A percentile compares a stretch with the other conserved stretches of the same genome.
These are phyloP conservation scores for Ceratina australensis DNA, from an alignment of 1,140 invertebrate species.

Conservation along the genomic window DNA sequence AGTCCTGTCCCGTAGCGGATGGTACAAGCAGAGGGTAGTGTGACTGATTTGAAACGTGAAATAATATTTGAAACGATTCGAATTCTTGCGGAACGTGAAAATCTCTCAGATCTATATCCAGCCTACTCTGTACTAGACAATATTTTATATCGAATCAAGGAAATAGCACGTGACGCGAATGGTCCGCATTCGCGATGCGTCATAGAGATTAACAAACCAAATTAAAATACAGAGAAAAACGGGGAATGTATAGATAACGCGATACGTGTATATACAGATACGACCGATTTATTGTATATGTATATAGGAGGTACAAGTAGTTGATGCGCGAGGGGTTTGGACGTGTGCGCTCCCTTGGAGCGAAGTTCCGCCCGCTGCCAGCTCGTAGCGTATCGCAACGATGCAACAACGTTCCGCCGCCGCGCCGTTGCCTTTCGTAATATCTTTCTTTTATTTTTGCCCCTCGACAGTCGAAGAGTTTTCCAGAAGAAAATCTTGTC, in stretches of 20 bases:
- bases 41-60: too few species aligned
- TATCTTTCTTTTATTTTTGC: too few species aligned
- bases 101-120: background rate
- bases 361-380: slow-evolving; percentile 73
- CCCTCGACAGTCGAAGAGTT: slow-evolving; percentile 15
- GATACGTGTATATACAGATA: too few species aligned
- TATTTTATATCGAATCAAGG: background rate
- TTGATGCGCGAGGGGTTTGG: slow-evolving; percentile 65
- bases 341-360: slow-evolving; percentile 75
- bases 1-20: too few species aligned
- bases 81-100: too few species aligned
- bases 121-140: too few species aligned
- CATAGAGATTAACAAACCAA: background rate
- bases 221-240: background rate
- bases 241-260: too few species aligned
- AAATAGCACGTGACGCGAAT: background rate
- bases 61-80: too few species aligned
- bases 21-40: too few species aligned
- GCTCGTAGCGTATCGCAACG: slow-evolving; percentile 52
- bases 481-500: slow-evolving; percentile 28
- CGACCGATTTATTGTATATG: background rate
- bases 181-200: background rate
- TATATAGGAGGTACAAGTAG: slow-evolving; percentile 14
- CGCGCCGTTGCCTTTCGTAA: slow-evolving; percentile 55
- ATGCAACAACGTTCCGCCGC: slow-evolving; percentile 53